Conservation (phyloP, 2,888 invertebrate genomes). For the Neoitamus cyanurus region DNA sequence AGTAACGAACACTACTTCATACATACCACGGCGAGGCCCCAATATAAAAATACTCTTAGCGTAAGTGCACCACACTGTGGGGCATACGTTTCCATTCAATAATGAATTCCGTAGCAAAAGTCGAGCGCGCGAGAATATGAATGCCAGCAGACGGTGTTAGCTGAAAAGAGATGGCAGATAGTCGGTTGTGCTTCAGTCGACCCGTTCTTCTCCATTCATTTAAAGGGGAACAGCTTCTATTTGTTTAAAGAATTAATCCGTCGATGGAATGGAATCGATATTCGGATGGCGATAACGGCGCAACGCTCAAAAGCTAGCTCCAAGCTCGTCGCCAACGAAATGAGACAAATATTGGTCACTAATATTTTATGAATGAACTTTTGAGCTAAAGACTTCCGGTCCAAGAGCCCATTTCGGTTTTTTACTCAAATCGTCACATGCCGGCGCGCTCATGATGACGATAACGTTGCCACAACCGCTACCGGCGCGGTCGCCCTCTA, state of each 20-base stretch:
- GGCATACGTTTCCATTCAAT: constrained; percentile 48
- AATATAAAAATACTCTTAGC: constrained; percentile 5
- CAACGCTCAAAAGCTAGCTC: not conserved
- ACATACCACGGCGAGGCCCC: not conserved
- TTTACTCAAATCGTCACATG: not conserved
- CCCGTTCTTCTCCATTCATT: not conserved
- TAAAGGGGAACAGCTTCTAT: not conserved
- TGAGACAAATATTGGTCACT: constrained; percentile 30
- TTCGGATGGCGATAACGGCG: not conserved
- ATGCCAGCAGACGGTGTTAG: constrained; percentile 6
- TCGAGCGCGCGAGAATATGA: constrained; percentile 30
- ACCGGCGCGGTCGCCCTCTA: not conserved
- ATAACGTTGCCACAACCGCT: not conserved
- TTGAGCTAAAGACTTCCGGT: constrained; percentile 26
- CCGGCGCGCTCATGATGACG: not conserved
- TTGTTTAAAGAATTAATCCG: constrained; percentile 20
- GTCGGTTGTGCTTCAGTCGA: not conserved
- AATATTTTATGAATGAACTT: constrained; percentile 52
- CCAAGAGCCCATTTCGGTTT: not conserved
- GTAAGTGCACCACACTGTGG: constrained; percentile 12
- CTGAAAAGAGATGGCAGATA: not conserved
- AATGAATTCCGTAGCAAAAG: constrained; percentile 49
- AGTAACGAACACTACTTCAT: not conserved
- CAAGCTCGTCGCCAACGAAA: not conserved
- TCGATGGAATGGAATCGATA: constrained; percentile 24